Evolutionary conservation across 2,888 invertebrate species (phyloP).

Genomic region (Thereva unica): DNA sequence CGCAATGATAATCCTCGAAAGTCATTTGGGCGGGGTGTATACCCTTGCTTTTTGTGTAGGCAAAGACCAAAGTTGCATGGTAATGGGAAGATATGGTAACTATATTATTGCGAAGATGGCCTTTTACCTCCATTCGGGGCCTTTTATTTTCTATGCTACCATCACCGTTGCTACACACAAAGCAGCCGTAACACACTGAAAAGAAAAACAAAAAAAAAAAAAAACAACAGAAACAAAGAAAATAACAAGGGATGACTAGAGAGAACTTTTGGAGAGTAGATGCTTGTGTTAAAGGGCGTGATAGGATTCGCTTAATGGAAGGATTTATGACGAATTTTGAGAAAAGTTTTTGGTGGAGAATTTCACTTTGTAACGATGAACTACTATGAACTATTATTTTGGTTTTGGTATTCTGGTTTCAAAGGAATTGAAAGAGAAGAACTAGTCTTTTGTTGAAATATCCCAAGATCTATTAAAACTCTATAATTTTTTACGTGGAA

Average conservation of each 20-base stretch:
- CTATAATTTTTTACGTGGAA: no score
- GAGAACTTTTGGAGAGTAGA: neutral
- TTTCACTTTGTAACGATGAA: no score
- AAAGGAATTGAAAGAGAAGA: no score
- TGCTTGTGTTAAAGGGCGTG: neutral
- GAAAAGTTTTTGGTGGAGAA: no score
- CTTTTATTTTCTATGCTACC: neutral
- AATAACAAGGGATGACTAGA: neutral
- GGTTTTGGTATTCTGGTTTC: no score
- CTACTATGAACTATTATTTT: no score
- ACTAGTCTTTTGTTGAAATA: no score
- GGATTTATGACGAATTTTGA: neutral
- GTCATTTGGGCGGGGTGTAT: slow-evolving; percentile 1
- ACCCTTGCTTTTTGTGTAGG: slow-evolving; percentile 4
- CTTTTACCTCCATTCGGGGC: neutral
- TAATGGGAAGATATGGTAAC: slow-evolving; percentile 16
- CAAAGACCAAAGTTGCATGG: neutral
- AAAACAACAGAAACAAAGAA: neutral
- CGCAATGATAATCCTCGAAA: slow-evolving; percentile 13
- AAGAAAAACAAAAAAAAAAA: neutral
- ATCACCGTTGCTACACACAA: no score
- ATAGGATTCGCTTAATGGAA: slow-evolving; percentile 1
- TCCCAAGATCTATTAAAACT: no score
- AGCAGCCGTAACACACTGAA: no score
- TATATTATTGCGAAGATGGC: slow-evolving; percentile 11